Conservation (phyloP, 1,140 invertebrate species). For the Eupeodes corollae region DNA sequence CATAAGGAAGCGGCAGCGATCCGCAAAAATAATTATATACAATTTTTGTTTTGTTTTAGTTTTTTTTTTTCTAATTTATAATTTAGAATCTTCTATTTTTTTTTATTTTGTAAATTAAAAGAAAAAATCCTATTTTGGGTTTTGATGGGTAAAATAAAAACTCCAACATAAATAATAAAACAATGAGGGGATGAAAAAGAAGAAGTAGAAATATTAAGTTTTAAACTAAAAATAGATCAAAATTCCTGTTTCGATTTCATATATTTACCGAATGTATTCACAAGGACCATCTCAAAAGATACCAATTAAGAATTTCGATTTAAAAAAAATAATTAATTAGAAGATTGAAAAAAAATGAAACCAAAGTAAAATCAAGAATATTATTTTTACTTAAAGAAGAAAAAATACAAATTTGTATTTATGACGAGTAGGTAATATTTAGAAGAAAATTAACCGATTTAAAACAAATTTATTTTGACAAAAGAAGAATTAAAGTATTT, state of each 20-base stretch:
- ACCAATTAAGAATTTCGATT: slow-evolving; percentile 45
- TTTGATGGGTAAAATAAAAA: slow-evolving; percentile 1
- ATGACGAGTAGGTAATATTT: no score
- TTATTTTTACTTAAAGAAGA: slow-evolving; percentile 40
- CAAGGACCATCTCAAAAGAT: slow-evolving; percentile 98
- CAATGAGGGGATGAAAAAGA: neutral
- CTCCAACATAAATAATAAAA: slow-evolving; percentile 1
- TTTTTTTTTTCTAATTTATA: neutral
- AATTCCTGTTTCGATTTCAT: slow-evolving; percentile 4
- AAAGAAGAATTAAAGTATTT: no score
- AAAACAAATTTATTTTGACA: no score
- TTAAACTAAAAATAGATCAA: slow-evolving; percentile 2
- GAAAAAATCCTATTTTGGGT: neutral
- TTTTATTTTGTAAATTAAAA: slow-evolving; percentile 6
- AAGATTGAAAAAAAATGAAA: slow-evolving; percentile 1
- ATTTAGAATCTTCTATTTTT: slow-evolving; percentile 15
- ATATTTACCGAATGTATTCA: slow-evolving; percentile 30
- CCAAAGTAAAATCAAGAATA: slow-evolving; percentile 11
- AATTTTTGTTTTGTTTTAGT: slow-evolving; percentile 10
- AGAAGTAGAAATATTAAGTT: slow-evolving; percentile 1
- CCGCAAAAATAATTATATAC: slow-evolving; percentile 38
- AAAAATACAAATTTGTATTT: no score
- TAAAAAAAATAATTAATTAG: neutral
- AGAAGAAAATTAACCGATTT: no score
- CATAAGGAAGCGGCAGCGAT: slow-evolving; percentile 39